Conservation (phyloP, 2,113 vertebrate genomes). For the Megaceryle torquata region DNA sequence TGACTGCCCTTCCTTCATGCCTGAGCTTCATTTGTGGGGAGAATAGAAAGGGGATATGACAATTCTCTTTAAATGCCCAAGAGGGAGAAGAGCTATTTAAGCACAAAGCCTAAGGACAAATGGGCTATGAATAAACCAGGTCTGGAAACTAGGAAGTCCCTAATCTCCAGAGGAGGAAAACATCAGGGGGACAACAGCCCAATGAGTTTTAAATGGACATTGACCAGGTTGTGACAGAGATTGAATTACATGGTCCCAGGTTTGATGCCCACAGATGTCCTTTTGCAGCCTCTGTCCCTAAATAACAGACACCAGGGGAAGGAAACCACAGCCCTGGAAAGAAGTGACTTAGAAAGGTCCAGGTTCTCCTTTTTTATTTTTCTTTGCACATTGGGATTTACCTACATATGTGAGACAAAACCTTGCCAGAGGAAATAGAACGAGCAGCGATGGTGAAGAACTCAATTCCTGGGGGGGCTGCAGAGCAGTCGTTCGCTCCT, state of each 20-base stretch:
- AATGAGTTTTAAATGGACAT: not conserved
- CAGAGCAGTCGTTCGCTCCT: fast-evolving
- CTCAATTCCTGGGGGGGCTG: not conserved
- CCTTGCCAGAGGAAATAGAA: slow-evolving; percentile 6
- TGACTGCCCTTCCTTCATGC: not conserved
- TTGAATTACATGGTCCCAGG: not conserved
- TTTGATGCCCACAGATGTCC: not conserved
- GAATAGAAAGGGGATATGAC: not conserved
- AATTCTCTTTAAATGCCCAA: slow-evolving; percentile 27
- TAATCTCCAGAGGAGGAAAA: not conserved
- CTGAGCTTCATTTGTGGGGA: not conserved
- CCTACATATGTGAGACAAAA: slow-evolving; percentile 17
- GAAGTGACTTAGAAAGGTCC: not conserved
- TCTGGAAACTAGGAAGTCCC: not conserved
- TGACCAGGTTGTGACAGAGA: not conserved
- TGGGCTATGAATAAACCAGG: slow-evolving; percentile 44
- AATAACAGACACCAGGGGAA: not conserved
- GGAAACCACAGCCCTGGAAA: not conserved
- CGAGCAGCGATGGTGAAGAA: fast-evolving
- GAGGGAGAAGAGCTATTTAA: slow-evolving; percentile 51
- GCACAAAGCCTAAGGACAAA: slow-evolving; percentile 10
- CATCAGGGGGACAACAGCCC: not conserved
- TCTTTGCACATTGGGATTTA: slow-evolving; percentile 39
- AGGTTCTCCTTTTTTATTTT: not conserved
- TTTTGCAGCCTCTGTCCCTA: not conserved